Conservation (phyloP, 2,888 invertebrate genomes). For the Gnatocerus cornutus region DNA sequence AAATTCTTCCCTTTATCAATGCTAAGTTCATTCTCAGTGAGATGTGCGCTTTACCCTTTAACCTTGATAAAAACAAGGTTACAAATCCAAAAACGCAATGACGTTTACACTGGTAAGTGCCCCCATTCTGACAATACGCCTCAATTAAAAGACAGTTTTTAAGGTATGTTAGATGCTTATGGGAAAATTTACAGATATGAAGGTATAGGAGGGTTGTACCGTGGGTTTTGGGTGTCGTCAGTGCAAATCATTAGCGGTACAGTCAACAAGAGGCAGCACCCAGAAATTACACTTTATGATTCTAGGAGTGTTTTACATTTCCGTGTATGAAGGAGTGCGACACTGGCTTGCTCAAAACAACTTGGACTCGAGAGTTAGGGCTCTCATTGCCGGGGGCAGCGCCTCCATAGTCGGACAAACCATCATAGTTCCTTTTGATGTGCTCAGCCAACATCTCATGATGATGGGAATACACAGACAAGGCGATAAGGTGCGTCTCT, state of each 20-base stretch:
- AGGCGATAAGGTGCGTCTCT: constrained; percentile 58
- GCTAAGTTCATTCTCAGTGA: constrained; percentile 86
- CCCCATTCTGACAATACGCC: neutral
- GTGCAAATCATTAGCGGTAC: constrained; percentile 74
- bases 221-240: constrained; percentile 96
- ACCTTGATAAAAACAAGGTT: constrained; percentile 96
- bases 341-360: constrained; percentile 83
- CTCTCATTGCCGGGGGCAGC: constrained; percentile 90
- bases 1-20: constrained; percentile 96
- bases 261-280: neutral
- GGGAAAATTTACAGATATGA: constrained; percentile 89
- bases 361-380: constrained; percentile 79
- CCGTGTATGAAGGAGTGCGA: constrained; percentile 93
- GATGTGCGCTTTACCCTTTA: constrained; percentile 90
- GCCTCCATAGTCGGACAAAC: constrained; percentile 96
- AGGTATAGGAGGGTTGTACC: constrained; percentile 90
- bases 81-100: constrained; percentile 88
- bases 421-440: constrained; percentile 96
- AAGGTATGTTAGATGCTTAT: constrained; percentile 89
- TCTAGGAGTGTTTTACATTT: constrained; percentile 92
- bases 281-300: constrained; percentile 39
- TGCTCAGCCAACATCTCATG: constrained; percentile 97
- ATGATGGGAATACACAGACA: constrained; percentile 79
- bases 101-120: constrained; percentile 82
- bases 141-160: constrained; percentile 51